These are phyloP conservation scores for Speoplatyrhinus poulsoni DNA, from an alignment of 2,113 vertebrate species.

Conservation along the genomic window DNA sequence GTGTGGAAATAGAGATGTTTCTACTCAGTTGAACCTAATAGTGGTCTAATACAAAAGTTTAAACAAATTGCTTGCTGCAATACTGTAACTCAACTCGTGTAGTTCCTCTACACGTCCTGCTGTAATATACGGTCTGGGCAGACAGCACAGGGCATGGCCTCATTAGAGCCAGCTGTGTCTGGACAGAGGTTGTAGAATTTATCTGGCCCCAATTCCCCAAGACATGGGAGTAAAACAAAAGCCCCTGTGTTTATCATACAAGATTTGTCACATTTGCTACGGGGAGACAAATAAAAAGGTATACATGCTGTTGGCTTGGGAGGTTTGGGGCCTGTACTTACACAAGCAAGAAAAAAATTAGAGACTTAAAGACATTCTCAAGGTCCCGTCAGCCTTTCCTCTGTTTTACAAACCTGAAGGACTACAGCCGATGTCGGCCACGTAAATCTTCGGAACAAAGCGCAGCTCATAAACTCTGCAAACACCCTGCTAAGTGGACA, in stretches of 20 bases:
- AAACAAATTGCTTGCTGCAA: no score
- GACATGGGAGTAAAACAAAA: conserved; percentile 56
- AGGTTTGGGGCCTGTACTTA: not conserved
- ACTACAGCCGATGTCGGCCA: not conserved
- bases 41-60: no score
- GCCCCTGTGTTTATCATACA: conserved; percentile 51
- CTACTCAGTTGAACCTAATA: no score
- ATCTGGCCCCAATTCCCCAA: conserved; percentile 49
- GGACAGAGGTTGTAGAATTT: conserved; percentile 47
- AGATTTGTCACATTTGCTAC: conserved; percentile 34
- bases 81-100: not conserved
- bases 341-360: not conserved
- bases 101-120: conserved; percentile 56
- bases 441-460: conserved; percentile 16
- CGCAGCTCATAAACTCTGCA: conserved; percentile 9
- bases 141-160: conserved; percentile 44
- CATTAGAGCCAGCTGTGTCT: conserved; percentile 66
- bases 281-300: conserved; percentile 21
- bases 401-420: not conserved
- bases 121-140: conserved; percentile 62
- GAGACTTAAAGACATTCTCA: not conserved
- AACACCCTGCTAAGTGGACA: conserved; percentile 11
- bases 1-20: no score
- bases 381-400: not conserved
- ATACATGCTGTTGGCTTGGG: conserved; percentile 1